Evolutionary conservation across 2,797 vertebrate species (phyloP).

Genomic region (Propithecus perrieri): DNA sequence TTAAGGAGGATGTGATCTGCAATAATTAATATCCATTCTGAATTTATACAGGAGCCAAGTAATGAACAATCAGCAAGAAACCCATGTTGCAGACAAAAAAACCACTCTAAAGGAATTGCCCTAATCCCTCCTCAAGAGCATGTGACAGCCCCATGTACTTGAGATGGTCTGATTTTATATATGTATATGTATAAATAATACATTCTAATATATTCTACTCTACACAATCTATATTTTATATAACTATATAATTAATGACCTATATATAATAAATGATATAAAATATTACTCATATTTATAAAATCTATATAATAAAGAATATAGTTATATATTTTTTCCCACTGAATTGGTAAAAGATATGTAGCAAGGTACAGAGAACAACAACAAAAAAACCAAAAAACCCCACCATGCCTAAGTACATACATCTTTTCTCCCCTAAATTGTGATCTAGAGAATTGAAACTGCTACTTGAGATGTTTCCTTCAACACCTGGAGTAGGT

Average conservation of each 20-base stretch:
- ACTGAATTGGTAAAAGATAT: not conserved
- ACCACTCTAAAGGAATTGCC: not conserved
- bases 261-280: not conserved
- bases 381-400: not conserved
- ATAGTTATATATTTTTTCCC: not conserved
- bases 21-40: too few species aligned
- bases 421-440: too few species aligned
- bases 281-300: not conserved
- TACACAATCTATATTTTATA: not conserved
- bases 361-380: not conserved
- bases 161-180: not conserved
- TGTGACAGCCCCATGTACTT: not conserved
- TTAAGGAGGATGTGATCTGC: accelerated
- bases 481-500: not conserved
- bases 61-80: not conserved
- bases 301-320: not conserved
- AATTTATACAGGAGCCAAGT: not conserved
- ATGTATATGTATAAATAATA: not conserved
- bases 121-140: not conserved
- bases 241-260: not conserved
- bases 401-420: too few species aligned
- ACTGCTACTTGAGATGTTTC: too few species aligned
- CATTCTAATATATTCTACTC: not conserved
- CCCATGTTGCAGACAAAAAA: too few species aligned
- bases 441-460: not conserved